phyloP scores from a whole-genome alignment of 1,140 invertebrate genomes.

The Polyergus mexicanus region DNA sequence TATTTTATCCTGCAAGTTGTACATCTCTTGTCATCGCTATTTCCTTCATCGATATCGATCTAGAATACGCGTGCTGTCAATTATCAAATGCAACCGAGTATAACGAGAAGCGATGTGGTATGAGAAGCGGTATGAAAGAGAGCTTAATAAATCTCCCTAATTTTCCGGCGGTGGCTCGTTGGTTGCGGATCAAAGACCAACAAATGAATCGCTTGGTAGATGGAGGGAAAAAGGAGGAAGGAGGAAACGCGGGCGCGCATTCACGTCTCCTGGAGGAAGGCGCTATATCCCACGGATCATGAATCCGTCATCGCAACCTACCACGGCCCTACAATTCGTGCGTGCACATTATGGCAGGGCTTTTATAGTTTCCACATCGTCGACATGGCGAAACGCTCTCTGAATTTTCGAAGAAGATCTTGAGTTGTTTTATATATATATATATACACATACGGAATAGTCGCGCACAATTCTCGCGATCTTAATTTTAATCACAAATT shows the following conservation, averaged over 20 bases:
- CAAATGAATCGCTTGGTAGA: constrained; percentile 79
- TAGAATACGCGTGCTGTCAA: neutral
- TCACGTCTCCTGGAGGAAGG: constrained; percentile 53
- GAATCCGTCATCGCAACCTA: constrained; percentile 83
- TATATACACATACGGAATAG: neutral
- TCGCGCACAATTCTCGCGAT: too few species aligned
- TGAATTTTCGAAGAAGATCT: constrained; percentile 46
- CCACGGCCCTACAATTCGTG: constrained; percentile 61
- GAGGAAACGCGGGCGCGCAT: constrained; percentile 35
- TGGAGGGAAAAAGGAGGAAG: constrained; percentile 43
- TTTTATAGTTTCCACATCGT: constrained; percentile 80
- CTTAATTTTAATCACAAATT: too few species aligned
- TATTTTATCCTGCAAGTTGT: neutral
- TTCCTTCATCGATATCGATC: constrained; percentile 6
- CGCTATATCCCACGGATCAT: constrained; percentile 75
- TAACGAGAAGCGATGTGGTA: constrained; percentile 2
- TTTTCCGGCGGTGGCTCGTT: constrained; percentile 75
- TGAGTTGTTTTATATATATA: neutral
- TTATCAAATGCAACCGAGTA: neutral
- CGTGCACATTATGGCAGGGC: constrained; percentile 56
- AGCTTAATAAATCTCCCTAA: constrained; percentile 79
- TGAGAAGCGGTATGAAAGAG: neutral
- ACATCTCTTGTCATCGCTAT: neutral
- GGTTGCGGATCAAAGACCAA: constrained; percentile 78
- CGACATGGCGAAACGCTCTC: constrained; percentile 30